Evolutionary conservation across 2,113 vertebrate genomes (phyloP).

Genomic region (Hepsetus odoe): DNA sequence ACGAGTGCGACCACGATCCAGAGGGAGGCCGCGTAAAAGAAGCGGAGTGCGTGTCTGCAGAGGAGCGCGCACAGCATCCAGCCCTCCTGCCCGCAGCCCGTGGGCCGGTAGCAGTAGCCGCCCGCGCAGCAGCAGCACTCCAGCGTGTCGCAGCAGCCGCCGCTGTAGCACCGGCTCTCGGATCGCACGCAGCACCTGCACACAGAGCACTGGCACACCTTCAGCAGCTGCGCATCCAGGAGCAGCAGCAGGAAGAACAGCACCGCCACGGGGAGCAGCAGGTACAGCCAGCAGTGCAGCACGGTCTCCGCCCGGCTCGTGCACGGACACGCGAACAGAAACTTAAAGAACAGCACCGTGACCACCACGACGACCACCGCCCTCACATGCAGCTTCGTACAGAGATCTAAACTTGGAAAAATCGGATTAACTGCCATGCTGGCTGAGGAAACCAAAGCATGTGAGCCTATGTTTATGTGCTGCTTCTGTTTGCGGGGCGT

Average conservation of each 20-base stretch:
- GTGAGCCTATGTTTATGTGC: background rate
- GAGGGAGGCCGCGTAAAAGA: constrained; percentile 27
- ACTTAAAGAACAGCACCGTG: constrained; percentile 36
- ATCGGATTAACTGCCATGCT: background rate
- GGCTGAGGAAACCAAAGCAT: background rate
- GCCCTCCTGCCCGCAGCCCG: background rate
- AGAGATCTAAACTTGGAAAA: constrained; percentile 1
- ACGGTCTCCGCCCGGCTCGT: constrained; percentile 2
- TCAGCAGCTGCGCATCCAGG: constrained; percentile 8
- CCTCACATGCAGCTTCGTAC: constrained; percentile 6
- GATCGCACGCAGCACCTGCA: constrained; percentile 29
- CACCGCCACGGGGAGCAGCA: constrained; percentile 9
- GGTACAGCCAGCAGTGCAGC: constrained; percentile 42
- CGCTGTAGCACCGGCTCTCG: background rate
- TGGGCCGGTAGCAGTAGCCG: constrained; percentile 27
- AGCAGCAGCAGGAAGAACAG: constrained; percentile 25
- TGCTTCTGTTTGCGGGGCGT: no score
- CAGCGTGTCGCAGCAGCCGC: constrained; percentile 7
- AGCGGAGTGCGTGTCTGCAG: background rate
- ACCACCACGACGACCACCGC: constrained; percentile 15
- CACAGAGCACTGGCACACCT: constrained; percentile 32
- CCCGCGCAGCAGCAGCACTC: constrained; percentile 42
- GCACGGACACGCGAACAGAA: constrained; percentile 32
- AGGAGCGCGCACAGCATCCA: background rate
- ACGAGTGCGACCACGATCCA: constrained; percentile 35